Percentiles rank a stretch among this genome's conserved stretches.
Conservation (phyloP, 2,113 vertebrate species). For the Otus sunia region DNA sequence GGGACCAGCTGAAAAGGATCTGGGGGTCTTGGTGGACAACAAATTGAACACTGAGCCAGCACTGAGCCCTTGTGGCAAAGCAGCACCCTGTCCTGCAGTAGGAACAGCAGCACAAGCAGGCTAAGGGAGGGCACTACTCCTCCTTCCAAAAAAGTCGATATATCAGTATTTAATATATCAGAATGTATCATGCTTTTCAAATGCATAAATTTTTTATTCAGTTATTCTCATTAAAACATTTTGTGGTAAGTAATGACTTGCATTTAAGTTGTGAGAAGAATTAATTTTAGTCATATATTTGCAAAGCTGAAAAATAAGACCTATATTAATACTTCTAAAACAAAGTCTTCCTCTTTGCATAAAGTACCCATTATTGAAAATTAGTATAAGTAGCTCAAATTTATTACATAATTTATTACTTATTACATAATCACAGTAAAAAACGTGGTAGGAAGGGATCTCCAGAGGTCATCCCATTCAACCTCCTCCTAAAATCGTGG, state of each 20-base stretch:
- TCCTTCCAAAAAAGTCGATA: background rate
- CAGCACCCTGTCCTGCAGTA: background rate
- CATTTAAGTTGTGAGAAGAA: background rate
- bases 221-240: background rate
- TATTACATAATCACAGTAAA: background rate
- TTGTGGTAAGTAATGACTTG: background rate
- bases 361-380: background rate
- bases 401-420: background rate
- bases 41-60: background rate
- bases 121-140: background rate
- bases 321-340: background rate
- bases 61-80: background rate
- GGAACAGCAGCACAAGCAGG: background rate
- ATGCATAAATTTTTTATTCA: background rate
- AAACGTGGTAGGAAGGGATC: background rate
- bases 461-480: background rate
- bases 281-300: background rate
- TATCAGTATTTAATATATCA: background rate
- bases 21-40: background rate
- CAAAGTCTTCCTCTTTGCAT: background rate
- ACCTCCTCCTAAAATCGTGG: background rate
- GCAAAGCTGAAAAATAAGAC: background rate
- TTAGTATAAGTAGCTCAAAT: background rate
- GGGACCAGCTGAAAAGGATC: background rate
- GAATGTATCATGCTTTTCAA: background rate